Conservation (phyloP, 2,888 invertebrate genomes). For the Danaus chrysippus region DNA sequence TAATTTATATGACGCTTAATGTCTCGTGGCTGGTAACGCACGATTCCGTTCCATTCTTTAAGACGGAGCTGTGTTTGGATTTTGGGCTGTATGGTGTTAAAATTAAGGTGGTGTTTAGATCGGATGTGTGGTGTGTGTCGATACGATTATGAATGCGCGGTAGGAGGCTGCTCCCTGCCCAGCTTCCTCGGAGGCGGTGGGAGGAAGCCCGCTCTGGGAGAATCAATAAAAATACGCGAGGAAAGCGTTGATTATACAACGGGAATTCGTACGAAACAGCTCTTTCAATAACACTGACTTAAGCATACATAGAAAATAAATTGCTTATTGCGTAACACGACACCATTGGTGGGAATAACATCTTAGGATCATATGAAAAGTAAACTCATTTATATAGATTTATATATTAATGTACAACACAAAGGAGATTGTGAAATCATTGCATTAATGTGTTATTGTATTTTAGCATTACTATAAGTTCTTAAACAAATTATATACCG, state of each 20-base stretch:
- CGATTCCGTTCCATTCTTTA: constrained; percentile 73
- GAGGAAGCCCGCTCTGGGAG: constrained; percentile 54
- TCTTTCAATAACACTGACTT: constrained; percentile 59
- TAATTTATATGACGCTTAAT: constrained; percentile 80
- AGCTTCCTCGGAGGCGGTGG: constrained; percentile 61
- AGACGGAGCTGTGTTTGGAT: constrained; percentile 38
- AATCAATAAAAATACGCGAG: constrained; percentile 79
- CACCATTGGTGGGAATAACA: constrained; percentile 14
- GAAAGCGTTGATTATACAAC: constrained; percentile 78
- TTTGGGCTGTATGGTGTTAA: constrained; percentile 47
- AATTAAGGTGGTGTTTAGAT: constrained; percentile 56
- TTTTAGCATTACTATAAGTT: neutral
- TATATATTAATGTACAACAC: too few species aligned
- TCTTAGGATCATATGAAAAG: neutral
- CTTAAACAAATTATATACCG: neutral
- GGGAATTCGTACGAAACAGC: constrained; percentile 65
- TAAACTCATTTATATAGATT: neutral
- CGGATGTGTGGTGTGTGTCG: constrained; percentile 62
- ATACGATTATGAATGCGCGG: constrained; percentile 78
- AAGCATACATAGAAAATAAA: constrained; percentile 39
- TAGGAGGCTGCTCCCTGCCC: constrained; percentile 75
- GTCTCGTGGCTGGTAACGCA: constrained; percentile 77
- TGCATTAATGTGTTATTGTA: too few species aligned
- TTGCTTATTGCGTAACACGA: constrained; percentile 23
- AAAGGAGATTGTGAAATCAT: too few species aligned